A percentile compares a stretch with the other conserved stretches of the same genome.
Evolutionary conservation across 2,797 vertebrate genomes (phyloP).

Genomic region (Fistularia commersonii): DNA sequence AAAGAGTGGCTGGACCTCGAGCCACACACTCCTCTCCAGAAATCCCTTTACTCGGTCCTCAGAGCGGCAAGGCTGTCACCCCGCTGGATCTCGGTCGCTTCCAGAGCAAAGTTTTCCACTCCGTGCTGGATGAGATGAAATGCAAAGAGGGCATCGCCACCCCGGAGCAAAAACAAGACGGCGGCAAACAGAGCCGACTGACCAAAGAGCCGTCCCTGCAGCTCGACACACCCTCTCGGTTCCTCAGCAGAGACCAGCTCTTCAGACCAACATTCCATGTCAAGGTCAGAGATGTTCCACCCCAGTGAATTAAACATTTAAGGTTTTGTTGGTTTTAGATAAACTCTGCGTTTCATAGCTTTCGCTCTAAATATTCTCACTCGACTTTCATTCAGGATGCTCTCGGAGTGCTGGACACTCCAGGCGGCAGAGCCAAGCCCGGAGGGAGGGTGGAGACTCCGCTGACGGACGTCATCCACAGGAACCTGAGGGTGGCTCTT

Average conservation of each 20-base stretch:
- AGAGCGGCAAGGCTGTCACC: slow-evolving; percentile 77
- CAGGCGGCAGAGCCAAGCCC: slow-evolving; percentile 71
- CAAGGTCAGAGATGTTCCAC: slow-evolving; percentile 55
- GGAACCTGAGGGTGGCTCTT: slow-evolving; percentile 87
- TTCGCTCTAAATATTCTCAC: neutral
- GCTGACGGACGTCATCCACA: slow-evolving; percentile 86
- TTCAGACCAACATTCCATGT: slow-evolving; percentile 93
- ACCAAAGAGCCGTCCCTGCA: slow-evolving; percentile 81
- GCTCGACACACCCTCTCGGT: slow-evolving; percentile 93
- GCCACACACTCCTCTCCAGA: slow-evolving; percentile 56
- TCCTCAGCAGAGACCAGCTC: slow-evolving; percentile 89
- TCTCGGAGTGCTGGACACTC: slow-evolving; percentile 85
- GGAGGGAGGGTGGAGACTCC: slow-evolving; percentile 79
- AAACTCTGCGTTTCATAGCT: neutral
- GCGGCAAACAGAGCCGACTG: slow-evolving; percentile 36
- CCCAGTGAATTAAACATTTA: neutral
- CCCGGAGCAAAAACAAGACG: slow-evolving; percentile 45
- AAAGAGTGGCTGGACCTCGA: slow-evolving; percentile 51
- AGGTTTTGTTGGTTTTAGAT: too few relatives aligned
- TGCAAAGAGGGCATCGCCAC: slow-evolving; percentile 51
- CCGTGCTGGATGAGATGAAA: slow-evolving; percentile 78
- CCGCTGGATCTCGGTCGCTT: slow-evolving; percentile 89
- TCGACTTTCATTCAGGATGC: slow-evolving; percentile 75
- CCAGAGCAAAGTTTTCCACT: slow-evolving; percentile 86
- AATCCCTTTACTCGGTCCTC: slow-evolving; percentile 63